Evolutionary conservation across 2,888 invertebrate species (phyloP).

Genomic region (Aporophyla nigra): DNA sequence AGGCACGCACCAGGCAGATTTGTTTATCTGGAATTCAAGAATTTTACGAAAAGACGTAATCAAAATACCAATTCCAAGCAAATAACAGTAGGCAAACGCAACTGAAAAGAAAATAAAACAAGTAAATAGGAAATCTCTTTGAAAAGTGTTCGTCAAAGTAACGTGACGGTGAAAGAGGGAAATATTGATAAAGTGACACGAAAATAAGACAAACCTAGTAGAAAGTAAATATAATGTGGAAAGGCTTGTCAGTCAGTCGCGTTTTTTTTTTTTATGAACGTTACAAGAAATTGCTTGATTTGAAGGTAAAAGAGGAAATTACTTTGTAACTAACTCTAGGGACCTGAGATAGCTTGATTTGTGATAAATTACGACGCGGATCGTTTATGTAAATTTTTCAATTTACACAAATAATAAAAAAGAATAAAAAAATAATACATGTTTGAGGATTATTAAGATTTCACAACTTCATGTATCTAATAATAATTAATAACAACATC

Average conservation of each 20-base stretch:
- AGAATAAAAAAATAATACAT: no score
- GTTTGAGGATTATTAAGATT: not conserved
- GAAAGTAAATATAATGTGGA: constrained; percentile 40
- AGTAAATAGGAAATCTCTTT: constrained; percentile 50
- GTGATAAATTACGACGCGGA: no score
- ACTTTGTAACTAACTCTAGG: not conserved
- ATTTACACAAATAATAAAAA: no score
- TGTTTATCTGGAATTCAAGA: not conserved
- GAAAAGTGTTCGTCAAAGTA: constrained; percentile 51
- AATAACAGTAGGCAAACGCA: constrained; percentile 45
- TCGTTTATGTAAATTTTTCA: no score
- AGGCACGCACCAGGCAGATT: not conserved
- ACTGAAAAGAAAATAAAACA: constrained; percentile 39
- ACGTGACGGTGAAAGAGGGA: constrained; percentile 20
- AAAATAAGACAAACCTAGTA: constrained; percentile 41
- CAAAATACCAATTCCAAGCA: constrained; percentile 29
- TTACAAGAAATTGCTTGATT: not conserved
- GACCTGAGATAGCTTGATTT: not conserved
- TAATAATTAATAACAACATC: not conserved
- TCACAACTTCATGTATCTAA: not conserved
- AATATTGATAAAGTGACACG: constrained; percentile 49
- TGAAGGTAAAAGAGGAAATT: not conserved
- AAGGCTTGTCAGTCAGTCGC: not conserved
- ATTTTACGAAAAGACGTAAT: constrained; percentile 34
- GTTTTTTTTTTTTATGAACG: not conserved